phyloP scores from a whole-genome alignment of 2,113 vertebrate species.

The Apodemus sylvaticus region DNA sequence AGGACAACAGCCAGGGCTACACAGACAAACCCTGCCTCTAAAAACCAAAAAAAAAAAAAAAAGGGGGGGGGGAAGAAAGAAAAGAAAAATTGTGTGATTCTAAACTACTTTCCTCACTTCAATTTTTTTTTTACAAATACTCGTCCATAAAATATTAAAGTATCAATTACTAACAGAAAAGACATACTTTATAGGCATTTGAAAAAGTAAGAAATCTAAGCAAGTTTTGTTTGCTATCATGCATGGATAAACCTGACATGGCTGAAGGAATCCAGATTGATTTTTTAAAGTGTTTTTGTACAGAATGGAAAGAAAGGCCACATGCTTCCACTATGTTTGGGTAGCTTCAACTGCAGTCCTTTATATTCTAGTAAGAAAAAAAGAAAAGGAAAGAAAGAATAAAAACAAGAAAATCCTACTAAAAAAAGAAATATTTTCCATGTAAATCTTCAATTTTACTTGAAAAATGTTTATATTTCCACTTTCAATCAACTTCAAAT shows the following conservation, averaged over 20 bases:
- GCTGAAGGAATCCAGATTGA: background rate
- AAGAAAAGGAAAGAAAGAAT: background rate
- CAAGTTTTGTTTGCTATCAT: conserved; percentile 34
- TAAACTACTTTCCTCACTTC: background rate
- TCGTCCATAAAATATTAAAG: background rate
- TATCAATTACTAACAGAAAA: background rate
- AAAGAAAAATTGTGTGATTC: background rate
- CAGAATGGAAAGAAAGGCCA: background rate
- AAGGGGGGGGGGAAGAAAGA: too few species aligned
- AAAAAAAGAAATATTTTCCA: too few species aligned
- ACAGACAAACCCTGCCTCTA: too few species aligned
- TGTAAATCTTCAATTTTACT: too few species aligned
- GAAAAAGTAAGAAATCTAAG: conserved; percentile 14
- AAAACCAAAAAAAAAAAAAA: too few species aligned
- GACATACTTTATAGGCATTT: background rate
- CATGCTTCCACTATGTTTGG: background rate
- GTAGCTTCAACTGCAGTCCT: background rate
- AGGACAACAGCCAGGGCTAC: too few species aligned
- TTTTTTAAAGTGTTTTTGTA: background rate
- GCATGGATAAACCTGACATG: background rate
- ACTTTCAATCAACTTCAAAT: too few species aligned
- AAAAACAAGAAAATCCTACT: background rate
- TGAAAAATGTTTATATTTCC: too few species aligned
- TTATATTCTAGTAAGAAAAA: conserved; percentile 4
- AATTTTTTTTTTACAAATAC: background rate